Base-by-base conservation (phyloP, 2,888 invertebrate species). In the Pecten maximus region DNA sequence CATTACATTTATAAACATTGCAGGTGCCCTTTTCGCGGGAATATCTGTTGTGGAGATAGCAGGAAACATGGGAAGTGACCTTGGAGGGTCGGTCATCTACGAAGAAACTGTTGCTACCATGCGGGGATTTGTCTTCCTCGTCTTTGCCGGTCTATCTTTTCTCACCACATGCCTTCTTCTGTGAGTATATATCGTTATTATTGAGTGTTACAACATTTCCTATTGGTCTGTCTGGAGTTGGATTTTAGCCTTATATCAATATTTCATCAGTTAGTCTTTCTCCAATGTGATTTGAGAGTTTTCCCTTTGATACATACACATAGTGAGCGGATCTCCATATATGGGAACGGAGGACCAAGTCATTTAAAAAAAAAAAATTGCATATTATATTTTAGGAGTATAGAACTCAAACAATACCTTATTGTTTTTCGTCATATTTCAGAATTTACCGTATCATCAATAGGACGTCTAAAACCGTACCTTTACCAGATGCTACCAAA, bases 1-100 rank as follows among this genome's bases (percentile, higher is more conserved):
- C 74, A 28, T 35, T 74, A 28, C 28, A 23, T 35, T 74, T 28
- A 74, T 28, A 35, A n/a, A 28, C 8, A 74, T 35, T 88, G 35
- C n/a, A n/a, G n/a, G n/a, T n/a, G n/a, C n/a, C n/a, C n/a, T n/a
- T 8, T 93, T 92, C 74, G 92, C 92, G 2, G 91, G 91, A 40
- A 91, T 93, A 88, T 88, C 93, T 0, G 92, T 91, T 0, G 89
- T 90, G 6, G 92, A 92, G 35, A 89, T 91, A 10, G 54, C 87
- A 0, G 35, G 89, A 12, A 91, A 90, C 35, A 40, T 92, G 35
- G 19, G 91, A n/a, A 88, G 91, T 28, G 90, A 91, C 0, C 60
- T 93, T 3, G 74, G 90, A 2, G 88, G 92, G 0, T 92, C 90
- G 35, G 88, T 91, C 2, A 88, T 91, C 15, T 93, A 93, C 44